These are phyloP conservation scores for Dusona sp. DNA, from an alignment of 2,888 invertebrate species.

Conservation along the genomic window DNA sequence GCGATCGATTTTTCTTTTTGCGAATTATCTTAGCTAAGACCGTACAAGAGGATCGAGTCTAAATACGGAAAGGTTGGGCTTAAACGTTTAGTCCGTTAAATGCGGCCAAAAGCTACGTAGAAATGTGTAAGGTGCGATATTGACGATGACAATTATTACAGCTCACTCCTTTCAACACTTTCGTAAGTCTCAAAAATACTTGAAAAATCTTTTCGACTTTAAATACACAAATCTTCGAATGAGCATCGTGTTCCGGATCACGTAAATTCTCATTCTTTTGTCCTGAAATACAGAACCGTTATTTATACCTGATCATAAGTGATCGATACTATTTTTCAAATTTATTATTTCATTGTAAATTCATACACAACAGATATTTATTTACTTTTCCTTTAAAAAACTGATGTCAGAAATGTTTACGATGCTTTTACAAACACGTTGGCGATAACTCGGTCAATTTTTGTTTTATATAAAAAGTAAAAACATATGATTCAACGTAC, in stretches of 20 bases:
- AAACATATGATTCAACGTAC: not conserved
- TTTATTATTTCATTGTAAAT: not conserved
- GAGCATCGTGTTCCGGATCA: not conserved
- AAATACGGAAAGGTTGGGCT: conserved; percentile 53
- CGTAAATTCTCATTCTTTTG: not conserved
- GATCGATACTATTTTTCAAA: conserved; percentile 17
- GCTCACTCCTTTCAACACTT: conserved; percentile 12
- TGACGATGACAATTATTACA: conserved; percentile 38
- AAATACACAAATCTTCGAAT: not conserved
- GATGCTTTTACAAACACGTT: not conserved
- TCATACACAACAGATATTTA: not conserved
- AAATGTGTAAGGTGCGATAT: conserved; percentile 59
- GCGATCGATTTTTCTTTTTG: conserved; percentile 58
- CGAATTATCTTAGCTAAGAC: conserved; percentile 46
- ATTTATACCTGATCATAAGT: not conserved
- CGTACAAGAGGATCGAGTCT: conserved; percentile 43
- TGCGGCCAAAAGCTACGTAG: conserved; percentile 23
- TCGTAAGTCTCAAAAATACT: not conserved
- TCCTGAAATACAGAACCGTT: not conserved
- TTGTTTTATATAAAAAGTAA: not conserved
- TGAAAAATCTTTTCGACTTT: not conserved
- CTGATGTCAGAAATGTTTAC: not conserved
- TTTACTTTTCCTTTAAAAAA: not conserved
- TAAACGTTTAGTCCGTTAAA: conserved; percentile 31
- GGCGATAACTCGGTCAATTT: not conserved